Base-by-base conservation (phyloP, 2,888 invertebrate species). In the Epistrophella euchroma region DNA sequence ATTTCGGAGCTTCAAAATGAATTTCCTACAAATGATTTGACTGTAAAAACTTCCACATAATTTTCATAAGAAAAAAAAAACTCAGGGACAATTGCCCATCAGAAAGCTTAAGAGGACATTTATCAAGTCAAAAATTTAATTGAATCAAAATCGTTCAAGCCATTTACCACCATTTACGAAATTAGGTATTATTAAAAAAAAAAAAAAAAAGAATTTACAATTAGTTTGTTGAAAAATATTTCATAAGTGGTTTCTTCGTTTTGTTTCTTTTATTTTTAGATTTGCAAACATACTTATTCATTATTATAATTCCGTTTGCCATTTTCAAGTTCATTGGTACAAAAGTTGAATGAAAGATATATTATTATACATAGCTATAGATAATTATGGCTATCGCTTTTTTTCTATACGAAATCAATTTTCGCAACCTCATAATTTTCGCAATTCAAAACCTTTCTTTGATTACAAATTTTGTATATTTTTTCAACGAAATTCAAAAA, bases 251-350 rank as follows among this genome's bases (percentile, higher is more conserved):
- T 47, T 11, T 47, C 11, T 17, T 45, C 19, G 10, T 47, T 47
- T 47, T 47, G 1, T 25, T 15, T 9, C 15, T 15, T 9, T 40
- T n/a, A 15, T 11, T 28, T 43, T 62, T 1, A 22, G 0, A 17
- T 66, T 40, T 17, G 19, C 32, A 66, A 40, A 19, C 5, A 4
- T 9, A 62, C n/a, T n/a, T n/a, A n/a, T n/a, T 40, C 28, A 32
- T 47, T 47, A 35, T 28, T n/a, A 66, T 9, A 9, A 19, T 32
- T 62, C 25, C 13, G 7, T 40, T 66, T 13, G 19, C 35, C n/a
- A 43, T 45, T 32, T 52, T 37, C 68, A 68, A 68, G 66, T 68
- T 68, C 66, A 68, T 50, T 35, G 50, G 15, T 15, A 64, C 17
- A 45, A 45, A 28, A 35, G 17, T 5, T 43, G 1, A 62, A 43